Percentiles rank a stretch among this genome's conserved stretches.
Conservation (phyloP, 2,797 vertebrate genomes). For the Hemitrygon akajei region DNA sequence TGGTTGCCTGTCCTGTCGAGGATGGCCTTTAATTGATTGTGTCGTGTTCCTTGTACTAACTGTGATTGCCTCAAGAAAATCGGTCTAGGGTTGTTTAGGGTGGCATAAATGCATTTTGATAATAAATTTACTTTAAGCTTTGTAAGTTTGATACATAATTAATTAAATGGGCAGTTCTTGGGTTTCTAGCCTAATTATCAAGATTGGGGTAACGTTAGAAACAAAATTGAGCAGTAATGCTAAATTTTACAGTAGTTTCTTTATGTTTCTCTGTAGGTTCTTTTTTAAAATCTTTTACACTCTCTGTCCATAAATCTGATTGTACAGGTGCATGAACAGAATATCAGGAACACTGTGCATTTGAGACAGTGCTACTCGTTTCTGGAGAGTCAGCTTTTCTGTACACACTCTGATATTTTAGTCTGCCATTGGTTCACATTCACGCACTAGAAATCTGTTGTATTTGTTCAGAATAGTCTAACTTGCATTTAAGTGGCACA, state of each 20-base stretch:
- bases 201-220: neutral
- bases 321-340: neutral
- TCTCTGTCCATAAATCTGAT: neutral
- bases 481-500: neutral
- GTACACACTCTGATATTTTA: neutral
- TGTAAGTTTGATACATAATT: neutral
- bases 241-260: neutral
- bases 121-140: no score
- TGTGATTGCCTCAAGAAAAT: no score
- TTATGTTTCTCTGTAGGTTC: neutral
- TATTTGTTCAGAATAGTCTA: neutral
- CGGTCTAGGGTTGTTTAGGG: no score
- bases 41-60: no score
- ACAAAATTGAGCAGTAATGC: neutral
- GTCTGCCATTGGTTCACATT: neutral
- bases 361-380: neutral
- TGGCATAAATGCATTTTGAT: no score
- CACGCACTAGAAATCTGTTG: neutral
- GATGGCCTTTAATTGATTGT: no score
- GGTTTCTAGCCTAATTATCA: neutral
- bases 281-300: neutral
- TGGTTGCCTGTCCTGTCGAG: no score
- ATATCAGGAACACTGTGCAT: neutral
- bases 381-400: neutral
- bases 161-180: neutral